Base-by-base conservation (phyloP, 37 sponge, comb jelly and placozoan species). In the Spongilla lacustris region DNA sequence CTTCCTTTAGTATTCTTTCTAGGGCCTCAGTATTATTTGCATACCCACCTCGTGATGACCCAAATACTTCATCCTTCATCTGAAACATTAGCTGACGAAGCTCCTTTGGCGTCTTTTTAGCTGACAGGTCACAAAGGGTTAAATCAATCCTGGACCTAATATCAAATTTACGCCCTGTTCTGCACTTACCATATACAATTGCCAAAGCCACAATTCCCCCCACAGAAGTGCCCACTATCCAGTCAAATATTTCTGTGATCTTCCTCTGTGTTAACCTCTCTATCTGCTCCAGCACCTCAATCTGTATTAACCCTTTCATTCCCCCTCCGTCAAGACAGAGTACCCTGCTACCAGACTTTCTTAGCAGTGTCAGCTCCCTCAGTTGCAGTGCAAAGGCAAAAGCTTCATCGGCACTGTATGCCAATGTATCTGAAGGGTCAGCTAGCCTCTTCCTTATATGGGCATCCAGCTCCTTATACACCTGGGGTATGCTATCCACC, bases 21-120 rank as follows among this genome's bases (percentile, higher is more conserved):
- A 89, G 75, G 31, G 85, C 81, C 27, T 79, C 76, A 0, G 90
- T 79, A 85, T 92, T 81, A 68, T 80, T 80, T 11, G 37, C 76
- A 28, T 50, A 46, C 19, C 36, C 28, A 21, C 81, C 24, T 23
- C 81, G 35, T 21, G 36, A 58, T 37, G 71, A 75, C 9, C 81
- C 31, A 29, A 84, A 83, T 25, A 92, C 79, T 10, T 41, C 36
- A 50, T 86, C 84, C 66, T 87, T 86, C 84, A 92, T 66, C 70
- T 77, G 69, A 34, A 91, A 91, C 83, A 79, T 86, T 28, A 86
- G 29, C 49, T 50, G 24, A 22, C 80, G 71, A 50, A 86, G 49
- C 24, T 86, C 83, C 9, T 37, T 46, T 33, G 86, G n/a, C 50
- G 73, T 28, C 50, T 29, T 34, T 6, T 70, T 58, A 28, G 69